Conservation (phyloP, 1,140 invertebrate species). For the Nebria ingens region DNA sequence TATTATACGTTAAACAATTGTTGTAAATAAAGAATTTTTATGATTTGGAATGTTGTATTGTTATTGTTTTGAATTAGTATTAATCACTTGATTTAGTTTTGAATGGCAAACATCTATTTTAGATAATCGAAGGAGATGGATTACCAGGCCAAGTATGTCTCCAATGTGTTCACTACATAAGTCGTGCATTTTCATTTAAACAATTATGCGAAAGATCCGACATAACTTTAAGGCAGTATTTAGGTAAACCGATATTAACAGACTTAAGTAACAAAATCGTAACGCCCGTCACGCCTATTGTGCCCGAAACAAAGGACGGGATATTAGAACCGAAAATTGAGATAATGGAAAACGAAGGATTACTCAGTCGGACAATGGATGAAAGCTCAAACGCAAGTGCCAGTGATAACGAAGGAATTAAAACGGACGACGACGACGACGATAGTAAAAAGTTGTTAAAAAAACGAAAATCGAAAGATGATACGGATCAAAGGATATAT, state of each 20-base stretch:
- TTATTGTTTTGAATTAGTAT: background rate
- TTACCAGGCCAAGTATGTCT: slow-evolving; percentile 34
- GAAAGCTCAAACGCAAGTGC: slow-evolving; percentile 34
- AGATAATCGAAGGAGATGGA: slow-evolving; percentile 34
- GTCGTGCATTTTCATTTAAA: slow-evolving; percentile 34
- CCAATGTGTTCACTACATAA: slow-evolving; percentile 33
- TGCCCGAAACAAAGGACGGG: background rate
- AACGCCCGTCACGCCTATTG: background rate
- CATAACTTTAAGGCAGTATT: slow-evolving; percentile 24
- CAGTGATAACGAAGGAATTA: slow-evolving; percentile 38
- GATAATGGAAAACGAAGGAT: slow-evolving; percentile 12
- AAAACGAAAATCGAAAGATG: slow-evolving; percentile 25
- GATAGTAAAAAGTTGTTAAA: slow-evolving; percentile 30
- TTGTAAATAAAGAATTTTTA: slow-evolving; percentile 1
- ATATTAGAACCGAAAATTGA: slow-evolving; percentile 10
- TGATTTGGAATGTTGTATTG: background rate
- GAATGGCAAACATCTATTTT: slow-evolving; percentile 11
- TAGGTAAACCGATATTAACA: slow-evolving; percentile 16
- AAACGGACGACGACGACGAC: slow-evolving; percentile 35
- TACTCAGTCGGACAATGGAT: background rate
- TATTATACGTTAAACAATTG: background rate
- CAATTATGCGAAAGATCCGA: slow-evolving; percentile 33
- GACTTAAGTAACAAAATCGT: slow-evolving; percentile 13
- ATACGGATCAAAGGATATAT: slow-evolving; percentile 23
- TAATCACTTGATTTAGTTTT: background rate